phyloP scores from a whole-genome alignment of 1,140 invertebrate genomes.

The Drosophila insularis region DNA sequence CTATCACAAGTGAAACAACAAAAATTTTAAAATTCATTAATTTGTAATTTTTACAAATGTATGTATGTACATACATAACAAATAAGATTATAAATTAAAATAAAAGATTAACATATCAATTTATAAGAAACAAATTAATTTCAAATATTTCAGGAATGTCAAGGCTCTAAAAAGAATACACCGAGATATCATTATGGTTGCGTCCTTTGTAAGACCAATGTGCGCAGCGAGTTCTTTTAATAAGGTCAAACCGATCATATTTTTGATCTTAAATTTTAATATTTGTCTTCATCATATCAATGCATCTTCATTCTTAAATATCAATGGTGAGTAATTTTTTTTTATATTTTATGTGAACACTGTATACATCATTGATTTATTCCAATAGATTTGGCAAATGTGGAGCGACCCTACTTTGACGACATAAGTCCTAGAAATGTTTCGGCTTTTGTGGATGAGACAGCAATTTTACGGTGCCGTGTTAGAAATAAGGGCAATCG shows the following conservation, averaged over 20 bases:
- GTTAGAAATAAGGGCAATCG: slow-evolving; percentile 94
- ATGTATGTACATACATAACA: no score
- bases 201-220: slow-evolving; percentile 10
- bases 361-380: slow-evolving; percentile 15
- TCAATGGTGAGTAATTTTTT: slow-evolving; percentile 50
- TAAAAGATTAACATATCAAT: no score
- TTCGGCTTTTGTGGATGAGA: slow-evolving; percentile 92
- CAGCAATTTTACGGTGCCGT: slow-evolving; percentile 90
- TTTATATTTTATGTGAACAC: no score
- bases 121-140: background rate
- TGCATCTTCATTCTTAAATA: slow-evolving; percentile 55
- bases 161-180: background rate
- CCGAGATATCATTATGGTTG: slow-evolving; percentile 15
- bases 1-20: background rate
- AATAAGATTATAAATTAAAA: no score
- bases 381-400: slow-evolving; percentile 63
- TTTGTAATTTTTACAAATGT: no score
- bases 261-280: slow-evolving; percentile 67
- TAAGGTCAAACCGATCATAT: slow-evolving; percentile 55
- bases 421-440: slow-evolving; percentile 91
- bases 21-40: background rate
- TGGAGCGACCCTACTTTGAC: slow-evolving; percentile 91
- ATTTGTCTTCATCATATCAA: slow-evolving; percentile 62
- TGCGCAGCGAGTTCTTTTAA: slow-evolving; percentile 29
- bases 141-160: background rate